These are phyloP conservation scores for Xylota segnis DNA, from an alignment of 2,888 invertebrate genomes.

Conservation along the genomic window DNA sequence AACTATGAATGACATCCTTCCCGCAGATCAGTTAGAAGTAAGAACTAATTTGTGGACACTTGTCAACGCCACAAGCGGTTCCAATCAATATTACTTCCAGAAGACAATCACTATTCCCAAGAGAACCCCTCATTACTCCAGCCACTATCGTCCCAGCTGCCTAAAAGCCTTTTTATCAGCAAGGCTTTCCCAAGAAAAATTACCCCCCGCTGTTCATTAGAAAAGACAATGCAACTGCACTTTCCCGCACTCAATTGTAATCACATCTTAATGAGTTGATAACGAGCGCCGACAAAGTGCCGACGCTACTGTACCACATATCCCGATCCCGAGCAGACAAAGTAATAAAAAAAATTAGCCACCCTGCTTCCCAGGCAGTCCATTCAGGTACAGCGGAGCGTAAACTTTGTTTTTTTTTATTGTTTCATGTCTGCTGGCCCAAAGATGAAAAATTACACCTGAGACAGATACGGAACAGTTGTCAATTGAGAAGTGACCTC, in stretches of 20 bases:
- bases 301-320: slow-evolving; percentile 52
- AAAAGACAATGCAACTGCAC: slow-evolving; percentile 70
- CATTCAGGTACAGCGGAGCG: slow-evolving; percentile 55
- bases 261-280: slow-evolving; percentile 75
- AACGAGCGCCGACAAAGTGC: slow-evolving; percentile 68
- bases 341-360: slow-evolving; percentile 58
- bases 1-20: not conserved
- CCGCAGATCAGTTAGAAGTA: not conserved
- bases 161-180: slow-evolving; percentile 60
- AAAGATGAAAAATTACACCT: slow-evolving; percentile 63
- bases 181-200: slow-evolving; percentile 65
- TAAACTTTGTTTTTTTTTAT: slow-evolving; percentile 52
- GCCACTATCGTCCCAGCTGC: slow-evolving; percentile 56
- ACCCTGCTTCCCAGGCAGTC: slow-evolving; percentile 59
- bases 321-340: slow-evolving; percentile 15
- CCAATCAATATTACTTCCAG: not conserved
- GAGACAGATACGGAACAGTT: slow-evolving; percentile 36
- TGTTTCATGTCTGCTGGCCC: slow-evolving; percentile 11
- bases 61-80: slow-evolving; percentile 21
- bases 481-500: slow-evolving; percentile 41
- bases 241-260: slow-evolving; percentile 64
- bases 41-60: slow-evolving; percentile 28
- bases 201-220: slow-evolving; percentile 41
- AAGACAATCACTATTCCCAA: not conserved
- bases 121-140: slow-evolving; percentile 8